Base-by-base conservation (phyloP, 2,888 invertebrate genomes). In the Trichopoda pennipes region DNA sequence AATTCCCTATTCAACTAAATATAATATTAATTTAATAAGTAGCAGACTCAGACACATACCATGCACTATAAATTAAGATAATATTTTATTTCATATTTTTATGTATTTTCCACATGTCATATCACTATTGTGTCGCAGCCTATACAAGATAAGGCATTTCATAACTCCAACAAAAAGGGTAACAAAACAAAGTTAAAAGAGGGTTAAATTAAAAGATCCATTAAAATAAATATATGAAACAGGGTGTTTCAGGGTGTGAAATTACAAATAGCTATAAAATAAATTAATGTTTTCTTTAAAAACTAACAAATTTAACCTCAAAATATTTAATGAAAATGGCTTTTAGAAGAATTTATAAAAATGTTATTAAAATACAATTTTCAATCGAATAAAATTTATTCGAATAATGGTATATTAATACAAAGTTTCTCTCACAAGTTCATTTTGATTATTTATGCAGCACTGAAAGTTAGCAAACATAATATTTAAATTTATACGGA, bases 51-150 rank as follows among this genome's bases (percentile, higher is more conserved):
- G 38, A 8, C 10, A 44, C 8, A 55, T 9, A 47, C 4, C 16
- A 16, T 16, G 8, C 23, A 49, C 17, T 17, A 66, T 49, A 75
- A 53, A 68, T 58, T 23, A 74, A 49, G 6, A 17, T 38, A 12
- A 38, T 64, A 51, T 42, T 47, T 58, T 74, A 49, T 68, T 60
- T 19, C 17, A 63, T 32, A 58, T 47, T 58, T 75, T 66, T 56
- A 72, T 63, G 58, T 77, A 73, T 61, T 47, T 63, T 49, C 64
- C 53, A 81, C 64, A 70, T 81, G 81, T 78, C 81, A 81, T 66
- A 74, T 60, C 81, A 74, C 74, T 77, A 81, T 64, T 74, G 63
- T 58, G 73, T 28, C 16, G 9, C 49, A 47, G 49, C 23, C 58
- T 23, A 19, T 1, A 14, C 23, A 69, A 58, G 58, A 63, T 1